Evolutionary conservation across 2,113 vertebrate genomes (phyloP), one percentile per base, ranked within the genome.

Genomic region (Thunnus thynnus): DNA sequence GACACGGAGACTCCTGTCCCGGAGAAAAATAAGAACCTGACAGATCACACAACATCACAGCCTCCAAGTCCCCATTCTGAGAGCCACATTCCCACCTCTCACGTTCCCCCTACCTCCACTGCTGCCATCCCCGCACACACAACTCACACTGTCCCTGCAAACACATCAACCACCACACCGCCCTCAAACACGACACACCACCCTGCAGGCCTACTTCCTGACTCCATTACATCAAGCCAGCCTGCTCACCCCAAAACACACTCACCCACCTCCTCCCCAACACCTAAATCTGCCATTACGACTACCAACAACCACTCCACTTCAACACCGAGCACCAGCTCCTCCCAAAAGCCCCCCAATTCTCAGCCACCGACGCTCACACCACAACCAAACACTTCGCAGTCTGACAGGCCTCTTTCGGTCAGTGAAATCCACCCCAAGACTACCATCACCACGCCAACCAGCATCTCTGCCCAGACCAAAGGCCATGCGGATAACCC

Each of bases 401-500:
- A 51, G 50, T 32, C 74, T 1, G 18, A 27, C 30, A 62, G 57
- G 46, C 63, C 13, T 12, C 66, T 3, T 30, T 30, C 27, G 4
- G 27, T 30, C 70, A 82, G 17, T 30, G 2, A 11, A 16, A 4
- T 32, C 32, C 54, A 13, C 20, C n/a, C 8, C 3, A 48, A 20
- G 30, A 4, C 65, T 27, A 48, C 60, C 57, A 50, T n/a, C 73
- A 22, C 13, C 73, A 71, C 67, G 2, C 25, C 68, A 7, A 85
- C 46, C 88, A 87, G 66, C 91, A 69, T 91, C 67, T 22, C 85
- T 6, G 17, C 85, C 68, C 90, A 89, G 55, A 22, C 88, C 62
- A 86, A 90, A 66, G 1, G 44, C 65, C 91, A 63, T 22, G 55
- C 51, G 4, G 87, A 84, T 77, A 86, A 65, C n/a, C 77, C 88